A percentile compares a stretch with the other conserved stretches of the same genome.
Evolutionary conservation across 2,113 vertebrate species (phyloP).

Genomic region (Oncorhynchus gorbuscha): DNA sequence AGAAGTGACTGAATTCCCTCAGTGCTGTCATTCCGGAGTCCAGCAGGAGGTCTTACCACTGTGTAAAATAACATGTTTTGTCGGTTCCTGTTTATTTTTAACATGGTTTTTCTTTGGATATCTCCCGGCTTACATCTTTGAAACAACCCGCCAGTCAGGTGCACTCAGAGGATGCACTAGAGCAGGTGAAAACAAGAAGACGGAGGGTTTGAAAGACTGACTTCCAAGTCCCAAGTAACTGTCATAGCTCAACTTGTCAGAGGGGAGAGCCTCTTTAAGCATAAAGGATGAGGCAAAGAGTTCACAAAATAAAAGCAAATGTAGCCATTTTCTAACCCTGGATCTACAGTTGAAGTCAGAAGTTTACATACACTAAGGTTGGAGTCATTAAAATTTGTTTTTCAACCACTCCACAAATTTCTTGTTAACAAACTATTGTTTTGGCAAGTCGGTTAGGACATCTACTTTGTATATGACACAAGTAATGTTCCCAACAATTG

Average conservation of each 20-base stretch:
- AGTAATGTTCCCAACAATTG: too few species aligned
- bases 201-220: slow-evolving; percentile 66
- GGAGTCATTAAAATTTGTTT: too few species aligned
- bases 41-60: not conserved
- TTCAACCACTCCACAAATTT: too few species aligned
- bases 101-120: slow-evolving; percentile 4
- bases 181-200: not conserved
- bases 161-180: slow-evolving; percentile 58
- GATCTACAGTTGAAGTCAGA: not conserved
- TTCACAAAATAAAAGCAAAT: slow-evolving; percentile 64
- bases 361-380: too few species aligned
- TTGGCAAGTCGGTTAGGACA: too few species aligned
- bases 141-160: slow-evolving; percentile 66
- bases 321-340: slow-evolving; percentile 11
- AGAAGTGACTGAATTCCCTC: not conserved
- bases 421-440: too few species aligned
- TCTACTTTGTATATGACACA: too few species aligned
- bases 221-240: slow-evolving; percentile 63
- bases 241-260: slow-evolving; percentile 67
- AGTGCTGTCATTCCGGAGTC: not conserved
- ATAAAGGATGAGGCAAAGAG: slow-evolving; percentile 61
- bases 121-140: slow-evolving; percentile 57
- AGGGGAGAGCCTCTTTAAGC: slow-evolving; percentile 71
- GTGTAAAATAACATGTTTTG: slow-evolving; percentile 39
- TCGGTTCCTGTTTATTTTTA: slow-evolving; percentile 20